phyloP scores from a whole-genome alignment of 2,797 vertebrate species.

The Spinus olivaceus region DNA sequence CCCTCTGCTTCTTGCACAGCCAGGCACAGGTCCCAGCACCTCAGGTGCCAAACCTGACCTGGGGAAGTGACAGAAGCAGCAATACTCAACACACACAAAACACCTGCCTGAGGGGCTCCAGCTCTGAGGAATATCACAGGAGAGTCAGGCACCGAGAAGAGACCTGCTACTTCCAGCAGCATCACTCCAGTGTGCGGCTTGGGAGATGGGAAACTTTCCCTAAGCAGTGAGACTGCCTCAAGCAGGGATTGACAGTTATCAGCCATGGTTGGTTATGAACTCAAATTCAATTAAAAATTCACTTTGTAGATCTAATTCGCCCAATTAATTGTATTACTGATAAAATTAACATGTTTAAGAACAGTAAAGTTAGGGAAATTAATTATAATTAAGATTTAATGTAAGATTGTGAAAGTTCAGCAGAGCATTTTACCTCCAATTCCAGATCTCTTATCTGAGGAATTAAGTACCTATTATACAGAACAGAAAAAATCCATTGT shows the following conservation, averaged over 20 bases:
- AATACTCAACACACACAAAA: not conserved
- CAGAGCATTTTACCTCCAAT: not conserved
- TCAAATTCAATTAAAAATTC: not conserved
- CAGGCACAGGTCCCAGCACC: not conserved
- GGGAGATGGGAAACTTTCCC: not conserved
- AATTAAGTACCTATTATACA: not conserved
- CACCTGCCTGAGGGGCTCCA: rapidly evolving
- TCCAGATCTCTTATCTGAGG: not conserved
- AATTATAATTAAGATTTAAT: constrained; percentile 8
- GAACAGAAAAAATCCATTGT: not conserved
- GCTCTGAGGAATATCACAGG: not conserved
- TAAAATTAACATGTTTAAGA: not conserved
- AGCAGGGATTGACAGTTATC: not conserved
- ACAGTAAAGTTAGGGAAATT: not conserved
- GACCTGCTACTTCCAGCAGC: not conserved
- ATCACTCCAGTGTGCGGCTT: not conserved
- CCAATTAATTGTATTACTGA: not conserved
- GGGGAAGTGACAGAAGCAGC: rapidly evolving
- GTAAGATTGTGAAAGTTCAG: not conserved
- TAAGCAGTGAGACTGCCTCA: not conserved
- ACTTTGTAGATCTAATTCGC: not conserved
- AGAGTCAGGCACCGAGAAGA: not conserved
- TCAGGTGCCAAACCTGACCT: not conserved
- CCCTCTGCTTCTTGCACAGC: not conserved
- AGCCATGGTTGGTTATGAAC: not conserved